phyloP scores from a whole-genome alignment of 2,113 vertebrate genomes.

The Nycticebus coucang region DNA sequence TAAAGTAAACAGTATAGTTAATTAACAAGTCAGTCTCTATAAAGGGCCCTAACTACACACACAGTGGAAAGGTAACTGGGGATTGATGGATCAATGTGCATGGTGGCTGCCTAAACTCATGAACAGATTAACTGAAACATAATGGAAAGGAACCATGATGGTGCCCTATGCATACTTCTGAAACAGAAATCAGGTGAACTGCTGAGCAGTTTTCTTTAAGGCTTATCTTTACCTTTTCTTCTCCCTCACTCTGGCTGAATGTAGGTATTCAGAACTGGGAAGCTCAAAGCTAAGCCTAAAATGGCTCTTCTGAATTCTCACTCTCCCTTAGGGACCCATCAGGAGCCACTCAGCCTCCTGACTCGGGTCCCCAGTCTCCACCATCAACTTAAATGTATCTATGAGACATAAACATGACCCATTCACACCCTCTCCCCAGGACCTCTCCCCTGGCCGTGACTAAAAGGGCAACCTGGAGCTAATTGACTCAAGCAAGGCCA shows the following conservation, averaged over 20 bases:
- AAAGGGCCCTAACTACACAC: not conserved
- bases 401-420: not conserved
- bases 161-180: not conserved
- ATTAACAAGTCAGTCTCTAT: conserved; percentile 42
- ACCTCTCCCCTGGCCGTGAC: not conserved
- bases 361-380: not conserved
- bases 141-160: not conserved
- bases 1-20: conserved; percentile 37
- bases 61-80: not conserved
- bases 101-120: not conserved
- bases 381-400: not conserved
- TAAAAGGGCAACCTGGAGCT: conserved; percentile 21
- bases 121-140: not conserved
- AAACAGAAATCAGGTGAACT: conserved; percentile 17
- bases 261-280: not conserved
- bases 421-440: not conserved
- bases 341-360: not conserved
- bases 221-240: not conserved
- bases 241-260: not conserved
- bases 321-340: not conserved
- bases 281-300: conserved; percentile 35
- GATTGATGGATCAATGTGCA: not conserved
- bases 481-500: not conserved
- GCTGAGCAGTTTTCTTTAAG: not conserved
- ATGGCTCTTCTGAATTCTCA: conserved; percentile 11